Percentiles rank a stretch among this genome's conserved stretches.
Conservation (phyloP, 2,113 vertebrate genomes). For the Anthoscopus minutus region DNA sequence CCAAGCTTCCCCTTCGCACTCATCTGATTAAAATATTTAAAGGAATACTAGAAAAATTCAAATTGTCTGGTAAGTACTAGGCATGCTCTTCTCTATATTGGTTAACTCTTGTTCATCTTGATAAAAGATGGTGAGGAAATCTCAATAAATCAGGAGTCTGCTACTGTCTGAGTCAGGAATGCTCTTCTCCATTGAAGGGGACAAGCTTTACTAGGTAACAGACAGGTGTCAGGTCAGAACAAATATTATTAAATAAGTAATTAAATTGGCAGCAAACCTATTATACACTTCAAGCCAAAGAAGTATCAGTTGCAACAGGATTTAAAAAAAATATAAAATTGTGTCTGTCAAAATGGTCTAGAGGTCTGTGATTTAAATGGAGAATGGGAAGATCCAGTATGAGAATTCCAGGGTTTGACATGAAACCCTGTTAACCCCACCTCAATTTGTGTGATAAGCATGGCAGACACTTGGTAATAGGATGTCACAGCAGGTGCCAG, state of each 20-base stretch:
- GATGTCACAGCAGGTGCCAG: neutral
- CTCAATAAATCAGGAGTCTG: neutral
- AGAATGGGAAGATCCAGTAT: neutral
- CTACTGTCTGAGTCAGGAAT: neutral
- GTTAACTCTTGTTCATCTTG: neutral
- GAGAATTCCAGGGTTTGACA: neutral
- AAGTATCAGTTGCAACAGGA: neutral
- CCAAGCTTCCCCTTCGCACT: neutral
- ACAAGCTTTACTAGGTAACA: neutral
- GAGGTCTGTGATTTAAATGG: neutral
- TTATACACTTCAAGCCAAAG: neutral
- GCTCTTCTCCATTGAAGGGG: neutral
- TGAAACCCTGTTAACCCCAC: neutral
- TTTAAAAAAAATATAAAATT: neutral
- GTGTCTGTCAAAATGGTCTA: neutral
- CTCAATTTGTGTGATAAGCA: rapidly evolving
- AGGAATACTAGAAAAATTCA: neutral
- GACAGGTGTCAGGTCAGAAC: neutral
- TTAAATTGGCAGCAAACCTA: neutral
- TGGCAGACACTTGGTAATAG: neutral
- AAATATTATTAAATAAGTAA: neutral
- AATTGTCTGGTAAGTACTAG: neutral
- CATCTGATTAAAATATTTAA: conserved; percentile 33
- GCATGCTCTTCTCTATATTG: neutral
- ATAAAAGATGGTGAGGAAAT: neutral